Evolutionary conservation across 2,888 invertebrate genomes (phyloP).

Genomic region (Polydrusus pterygomalis): DNA sequence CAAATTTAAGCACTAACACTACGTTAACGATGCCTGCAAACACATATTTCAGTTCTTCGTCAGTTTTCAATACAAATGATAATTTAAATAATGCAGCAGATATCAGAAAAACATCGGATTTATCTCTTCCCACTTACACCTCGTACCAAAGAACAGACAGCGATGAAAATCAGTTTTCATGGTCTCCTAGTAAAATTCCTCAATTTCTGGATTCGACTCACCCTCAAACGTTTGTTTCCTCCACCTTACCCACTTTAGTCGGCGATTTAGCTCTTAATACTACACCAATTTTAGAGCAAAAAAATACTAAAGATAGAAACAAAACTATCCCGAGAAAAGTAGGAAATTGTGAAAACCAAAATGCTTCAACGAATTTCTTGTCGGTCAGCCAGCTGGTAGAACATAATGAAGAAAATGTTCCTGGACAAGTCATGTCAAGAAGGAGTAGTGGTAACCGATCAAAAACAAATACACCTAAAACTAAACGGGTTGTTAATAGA

Average conservation of each 20-base stretch:
- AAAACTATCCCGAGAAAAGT: slow-evolving; percentile 52
- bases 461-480: slow-evolving; percentile 49
- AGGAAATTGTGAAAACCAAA: slow-evolving; percentile 58
- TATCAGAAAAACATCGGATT: slow-evolving; percentile 55
- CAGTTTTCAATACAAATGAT: slow-evolving; percentile 29
- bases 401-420: slow-evolving; percentile 67
- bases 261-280: slow-evolving; percentile 76
- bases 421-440: slow-evolving; percentile 62
- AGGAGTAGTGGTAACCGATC: slow-evolving; percentile 65
- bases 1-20: slow-evolving; percentile 26
- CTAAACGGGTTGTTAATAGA: slow-evolving; percentile 52
- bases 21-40: slow-evolving; percentile 61
- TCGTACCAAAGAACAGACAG: slow-evolving; percentile 63
- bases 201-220: slow-evolving; percentile 68
- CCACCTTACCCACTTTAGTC: slow-evolving; percentile 77
- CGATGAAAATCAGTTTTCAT: slow-evolving; percentile 75
- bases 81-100: slow-evolving; percentile 38
- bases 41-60: slow-evolving; percentile 62
- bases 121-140: slow-evolving; percentile 60
- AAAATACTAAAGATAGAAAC: slow-evolving; percentile 62
- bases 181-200: slow-evolving; percentile 75
- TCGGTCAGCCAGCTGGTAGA: slow-evolving; percentile 80
- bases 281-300: slow-evolving; percentile 65
- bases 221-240: slow-evolving; percentile 71
- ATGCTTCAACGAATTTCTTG: slow-evolving; percentile 73